phyloP scores from a whole-genome alignment of 2,797 vertebrate genomes.

The Sebastes steindachneri region DNA sequence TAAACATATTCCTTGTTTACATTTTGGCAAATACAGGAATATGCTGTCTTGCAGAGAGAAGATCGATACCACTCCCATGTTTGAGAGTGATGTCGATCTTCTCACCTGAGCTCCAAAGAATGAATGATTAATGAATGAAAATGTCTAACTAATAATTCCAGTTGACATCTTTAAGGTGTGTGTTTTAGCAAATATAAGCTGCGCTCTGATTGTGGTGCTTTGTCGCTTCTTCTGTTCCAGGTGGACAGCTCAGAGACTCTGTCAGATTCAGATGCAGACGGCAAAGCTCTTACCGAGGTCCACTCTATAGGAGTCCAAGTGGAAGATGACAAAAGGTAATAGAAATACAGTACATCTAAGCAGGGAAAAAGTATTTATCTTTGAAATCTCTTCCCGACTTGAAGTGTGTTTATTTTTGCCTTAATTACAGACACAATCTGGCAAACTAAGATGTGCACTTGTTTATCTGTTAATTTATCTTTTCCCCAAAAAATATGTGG shows the following conservation, averaged over 20 bases:
- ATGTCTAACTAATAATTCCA: background rate
- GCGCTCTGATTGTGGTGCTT: background rate
- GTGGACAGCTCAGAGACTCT: constrained; percentile 92
- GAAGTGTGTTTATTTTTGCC: constrained; percentile 25
- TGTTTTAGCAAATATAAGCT: background rate
- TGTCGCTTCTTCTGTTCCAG: constrained; percentile 56
- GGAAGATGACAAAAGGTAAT: constrained; percentile 96
- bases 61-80: background rate
- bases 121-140: background rate
- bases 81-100: background rate
- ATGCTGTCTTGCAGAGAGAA: too few relatives aligned
- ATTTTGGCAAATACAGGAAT: too few relatives aligned
- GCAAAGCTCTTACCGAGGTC: constrained; percentile 92
- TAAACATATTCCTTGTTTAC: too few relatives aligned
- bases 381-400: background rate
- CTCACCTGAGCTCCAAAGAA: background rate
- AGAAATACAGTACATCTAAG: constrained; percentile 4
- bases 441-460: constrained; percentile 26
- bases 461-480: constrained; percentile 45
- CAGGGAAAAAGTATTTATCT: background rate
- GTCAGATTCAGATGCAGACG: constrained; percentile 94
- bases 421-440: constrained; percentile 29
- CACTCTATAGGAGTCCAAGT: constrained; percentile 98
- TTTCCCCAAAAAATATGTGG: constrained; percentile 28
- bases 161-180: background rate